A percentile compares a stretch with the other conserved stretches of the same genome.
Evolutionary conservation across 2,888 invertebrate genomes (phyloP).

Genomic region (Parapristionchus giblindavisi): DNA sequence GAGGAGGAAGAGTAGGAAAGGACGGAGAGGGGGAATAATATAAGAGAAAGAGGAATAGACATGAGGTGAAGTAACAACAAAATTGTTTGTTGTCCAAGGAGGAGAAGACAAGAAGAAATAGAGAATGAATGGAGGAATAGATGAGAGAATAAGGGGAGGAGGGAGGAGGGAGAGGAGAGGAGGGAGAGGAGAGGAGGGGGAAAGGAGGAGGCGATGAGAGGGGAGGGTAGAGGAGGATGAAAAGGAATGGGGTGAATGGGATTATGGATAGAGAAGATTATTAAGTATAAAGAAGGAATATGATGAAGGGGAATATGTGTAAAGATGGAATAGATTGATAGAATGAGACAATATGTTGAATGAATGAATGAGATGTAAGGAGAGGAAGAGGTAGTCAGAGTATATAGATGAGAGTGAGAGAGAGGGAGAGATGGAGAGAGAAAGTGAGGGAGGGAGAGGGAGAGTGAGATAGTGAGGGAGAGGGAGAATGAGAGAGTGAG

Average conservation of each 20-base stretch:
- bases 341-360: neutral
- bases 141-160: neutral
- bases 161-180: neutral
- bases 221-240: conserved; percentile 1
- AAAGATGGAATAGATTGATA: neutral
- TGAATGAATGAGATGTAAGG: neutral
- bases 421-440: neutral
- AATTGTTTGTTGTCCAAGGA: neutral
- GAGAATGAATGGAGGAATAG: neutral
- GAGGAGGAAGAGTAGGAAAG: neutral
- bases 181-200: neutral
- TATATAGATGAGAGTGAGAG: no score
- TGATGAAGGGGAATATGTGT: no score
- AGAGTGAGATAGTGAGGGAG: neutral
- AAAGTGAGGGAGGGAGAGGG: neutral
- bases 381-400: neutral
- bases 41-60: conserved; percentile 4
- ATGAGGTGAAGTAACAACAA: conserved; percentile 23
- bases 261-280: neutral
- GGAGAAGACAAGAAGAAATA: neutral
- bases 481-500: no score
- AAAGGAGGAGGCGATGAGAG: neutral
- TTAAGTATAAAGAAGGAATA: neutral
- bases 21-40: neutral
- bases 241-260: conserved; percentile 4